These are phyloP conservation scores for Amphimallon solstitiale DNA, from an alignment of 2,888 invertebrate genomes.

Conservation along the genomic window DNA sequence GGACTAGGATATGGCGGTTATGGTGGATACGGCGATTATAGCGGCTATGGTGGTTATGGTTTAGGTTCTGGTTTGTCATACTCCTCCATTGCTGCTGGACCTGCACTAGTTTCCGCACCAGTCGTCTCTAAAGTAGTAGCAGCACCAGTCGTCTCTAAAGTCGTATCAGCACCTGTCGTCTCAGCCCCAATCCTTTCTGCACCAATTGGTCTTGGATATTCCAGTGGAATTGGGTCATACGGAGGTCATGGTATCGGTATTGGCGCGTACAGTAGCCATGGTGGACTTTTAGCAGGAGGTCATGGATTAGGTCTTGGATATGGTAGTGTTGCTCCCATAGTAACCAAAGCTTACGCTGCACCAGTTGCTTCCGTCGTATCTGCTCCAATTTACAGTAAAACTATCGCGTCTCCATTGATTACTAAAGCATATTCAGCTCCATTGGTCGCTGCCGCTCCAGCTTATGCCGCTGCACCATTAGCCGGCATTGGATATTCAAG, in stretches of 20 bases:
- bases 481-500: background rate
- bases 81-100: constrained; percentile 11
- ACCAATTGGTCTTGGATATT: constrained; percentile 9
- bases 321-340: constrained; percentile 11
- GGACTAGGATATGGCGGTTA: constrained; percentile 22
- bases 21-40: constrained; percentile 7
- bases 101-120: constrained; percentile 21
- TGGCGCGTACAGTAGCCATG: too few relatives aligned
- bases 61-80: constrained; percentile 15
- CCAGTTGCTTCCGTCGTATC: constrained; percentile 12
- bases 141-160: constrained; percentile 24
- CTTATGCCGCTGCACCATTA: constrained; percentile 1
- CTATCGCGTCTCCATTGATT: background rate
- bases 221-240: background rate
- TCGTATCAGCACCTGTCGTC: constrained; percentile 7
- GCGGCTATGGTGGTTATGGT: constrained; percentile 6
- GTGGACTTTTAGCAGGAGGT: background rate
- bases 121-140: constrained; percentile 23
- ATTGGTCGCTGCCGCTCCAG: background rate
- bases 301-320: constrained; percentile 18
- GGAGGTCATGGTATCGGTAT: too few relatives aligned
- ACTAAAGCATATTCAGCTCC: background rate
- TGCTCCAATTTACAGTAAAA: background rate
- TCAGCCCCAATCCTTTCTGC: constrained; percentile 31
- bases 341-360: constrained; percentile 9